Evolutionary conservation across 2,797 vertebrate species (phyloP).

Genomic region (Sarcophilus harrisii): DNA sequence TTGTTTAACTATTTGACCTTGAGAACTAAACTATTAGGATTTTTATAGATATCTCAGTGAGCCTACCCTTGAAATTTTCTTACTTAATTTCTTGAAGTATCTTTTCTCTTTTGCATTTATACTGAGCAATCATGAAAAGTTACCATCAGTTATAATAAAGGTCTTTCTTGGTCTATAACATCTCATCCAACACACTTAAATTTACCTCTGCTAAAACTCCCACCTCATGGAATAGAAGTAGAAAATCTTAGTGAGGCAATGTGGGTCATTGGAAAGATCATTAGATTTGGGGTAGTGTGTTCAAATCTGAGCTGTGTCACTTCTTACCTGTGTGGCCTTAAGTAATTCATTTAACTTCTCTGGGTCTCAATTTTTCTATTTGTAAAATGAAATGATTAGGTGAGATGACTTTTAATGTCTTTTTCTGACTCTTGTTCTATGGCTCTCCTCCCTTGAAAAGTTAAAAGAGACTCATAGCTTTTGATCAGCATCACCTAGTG

Average conservation of each 20-base stretch:
- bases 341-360: background rate
- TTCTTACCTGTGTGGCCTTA: background rate
- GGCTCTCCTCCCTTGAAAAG: background rate
- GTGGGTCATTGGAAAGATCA: background rate
- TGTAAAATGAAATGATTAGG: background rate
- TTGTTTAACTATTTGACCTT: background rate
- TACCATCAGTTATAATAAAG: background rate
- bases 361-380: background rate
- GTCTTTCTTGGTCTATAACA: slow-evolving; percentile 35
- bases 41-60: background rate
- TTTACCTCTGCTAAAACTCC: background rate
- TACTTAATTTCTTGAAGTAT: background rate
- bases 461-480: background rate
- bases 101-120: background rate
- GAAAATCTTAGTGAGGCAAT: background rate
- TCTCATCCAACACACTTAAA: slow-evolving; percentile 23
- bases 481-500: background rate
- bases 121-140: background rate
- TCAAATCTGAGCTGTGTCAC: background rate
- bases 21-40: background rate
- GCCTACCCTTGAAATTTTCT: background rate
- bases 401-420: background rate
- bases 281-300: background rate
- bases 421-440: background rate
- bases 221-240: background rate